phyloP scores from a whole-genome alignment of 2,888 invertebrate genomes.

The Dromius quadrimaculatus region DNA sequence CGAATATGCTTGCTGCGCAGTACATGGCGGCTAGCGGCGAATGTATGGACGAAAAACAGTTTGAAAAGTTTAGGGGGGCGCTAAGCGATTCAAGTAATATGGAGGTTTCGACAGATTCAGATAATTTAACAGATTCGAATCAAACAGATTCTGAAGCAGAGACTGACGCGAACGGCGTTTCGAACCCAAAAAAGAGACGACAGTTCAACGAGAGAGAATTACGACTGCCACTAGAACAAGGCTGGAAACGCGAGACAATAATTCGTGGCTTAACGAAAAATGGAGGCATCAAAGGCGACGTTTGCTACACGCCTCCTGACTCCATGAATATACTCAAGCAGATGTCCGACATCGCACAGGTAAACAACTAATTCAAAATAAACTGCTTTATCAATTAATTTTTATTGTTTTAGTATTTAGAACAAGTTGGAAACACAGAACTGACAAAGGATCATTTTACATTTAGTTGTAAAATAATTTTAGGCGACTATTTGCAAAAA shows the following conservation, averaged over 20 bases:
- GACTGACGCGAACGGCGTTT: slow-evolving; percentile 59
- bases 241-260: slow-evolving; percentile 94
- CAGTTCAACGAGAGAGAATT: slow-evolving; percentile 73
- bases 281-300: slow-evolving; percentile 93
- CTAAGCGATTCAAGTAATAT: slow-evolving; percentile 70
- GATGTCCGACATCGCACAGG: slow-evolving; percentile 75
- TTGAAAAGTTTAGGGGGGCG: slow-evolving; percentile 71
- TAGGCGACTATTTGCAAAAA: slow-evolving; percentile 93
- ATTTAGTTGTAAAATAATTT: slow-evolving; percentile 87
- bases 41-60: slow-evolving; percentile 59
- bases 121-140: slow-evolving; percentile 72
- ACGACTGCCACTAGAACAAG: slow-evolving; percentile 74
- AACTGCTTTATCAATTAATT: background rate
- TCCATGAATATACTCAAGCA: slow-evolving; percentile 72
- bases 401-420: slow-evolving; percentile 75
- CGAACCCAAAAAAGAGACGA: slow-evolving; percentile 64
- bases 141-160: slow-evolving; percentile 72
- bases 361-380: slow-evolving; percentile 61
- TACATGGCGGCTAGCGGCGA: slow-evolving; percentile 63
- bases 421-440: slow-evolving; percentile 74
- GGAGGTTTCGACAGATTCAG: slow-evolving; percentile 72
- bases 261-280: slow-evolving; percentile 88
- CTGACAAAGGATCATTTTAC: slow-evolving; percentile 90
- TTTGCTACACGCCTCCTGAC: slow-evolving; percentile 84
- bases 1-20: slow-evolving; percentile 77